Evolutionary conservation across 2,888 invertebrate species (phyloP), one percentile per base, ranked within the genome.

Genomic region (Antheraea assamensis): DNA sequence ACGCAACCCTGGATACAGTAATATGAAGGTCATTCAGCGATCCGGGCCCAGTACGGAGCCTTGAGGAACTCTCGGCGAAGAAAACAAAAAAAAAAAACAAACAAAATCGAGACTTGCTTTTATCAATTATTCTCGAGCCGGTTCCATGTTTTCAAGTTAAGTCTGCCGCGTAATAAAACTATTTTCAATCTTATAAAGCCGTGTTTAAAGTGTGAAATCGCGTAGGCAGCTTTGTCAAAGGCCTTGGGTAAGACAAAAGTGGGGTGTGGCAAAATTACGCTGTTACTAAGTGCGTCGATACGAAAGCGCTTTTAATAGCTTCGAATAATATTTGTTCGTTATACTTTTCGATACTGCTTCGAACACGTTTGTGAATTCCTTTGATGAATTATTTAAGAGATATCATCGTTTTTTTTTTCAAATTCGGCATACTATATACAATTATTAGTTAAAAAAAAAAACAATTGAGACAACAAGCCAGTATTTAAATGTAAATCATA

Each of bases 241-340:
- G 87, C 86, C 85, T 87, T 83, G 80, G 82, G 80, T 83, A 81
- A 87, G 83, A 85, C 85, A 85, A 84, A 86, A 85, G 85, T 86
- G 82, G 87, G 86, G 86, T 84, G 84, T 84, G 83, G 80, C 81
- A 80, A 79, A 78, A 68, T 68, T 68, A 68, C 58, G 83, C 87
- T 86, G 90, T 90, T 89, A 86, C 89, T 86, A 89, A 83, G 89
- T 85, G 77, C 75, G 68, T 71, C 72, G 66, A 71, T 58, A 42
- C 68, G 52, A 74, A 73, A 76, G 75, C 73, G 75, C 75, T 75
- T 75, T 71, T 52, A 70, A 73, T 27, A 66, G 71, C 52, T 71
- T 71, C 42, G 30, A 21, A 73, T 31, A 72, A 71, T 73, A 70
- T 74, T 73, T 73, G 70, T 73, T 70, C 27, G 70, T 58, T 73